phyloP scores from a whole-genome alignment of 2,113 vertebrate genomes.

The Thalassoma bifasciatum region DNA sequence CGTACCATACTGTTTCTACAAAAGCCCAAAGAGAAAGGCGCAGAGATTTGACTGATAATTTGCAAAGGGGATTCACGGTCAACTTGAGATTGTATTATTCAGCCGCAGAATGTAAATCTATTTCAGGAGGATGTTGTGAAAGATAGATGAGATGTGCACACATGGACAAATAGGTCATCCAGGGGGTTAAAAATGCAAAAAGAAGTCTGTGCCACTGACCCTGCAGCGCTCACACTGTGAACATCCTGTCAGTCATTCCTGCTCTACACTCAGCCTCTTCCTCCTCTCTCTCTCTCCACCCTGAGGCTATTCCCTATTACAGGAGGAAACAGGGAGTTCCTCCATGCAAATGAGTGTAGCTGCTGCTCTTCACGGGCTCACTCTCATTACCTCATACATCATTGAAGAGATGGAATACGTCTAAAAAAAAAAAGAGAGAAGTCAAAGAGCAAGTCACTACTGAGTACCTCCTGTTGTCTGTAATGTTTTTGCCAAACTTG shows the following conservation, averaged over 20 bases:
- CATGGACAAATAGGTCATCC: conserved; percentile 2
- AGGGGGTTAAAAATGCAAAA: conserved; percentile 36
- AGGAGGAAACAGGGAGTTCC: conserved; percentile 36
- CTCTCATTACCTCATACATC: conserved; percentile 53
- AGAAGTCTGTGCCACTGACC: conserved; percentile 9
- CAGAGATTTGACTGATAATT: neutral
- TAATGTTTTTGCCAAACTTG: conserved; percentile 56
- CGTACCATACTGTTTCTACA: neutral
- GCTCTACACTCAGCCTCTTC: conserved; percentile 3
- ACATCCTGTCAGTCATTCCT: conserved; percentile 42
- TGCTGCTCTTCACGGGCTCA: conserved; percentile 11
- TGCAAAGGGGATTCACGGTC: neutral
- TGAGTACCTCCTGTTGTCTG: conserved; percentile 60
- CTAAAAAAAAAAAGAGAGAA: conserved; percentile 9
- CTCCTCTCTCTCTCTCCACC: conserved; percentile 27
- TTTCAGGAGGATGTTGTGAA: neutral
- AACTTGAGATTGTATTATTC: neutral
- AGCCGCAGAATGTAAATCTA: neutral
- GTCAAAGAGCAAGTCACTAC: conserved; percentile 60
- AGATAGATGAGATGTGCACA: neutral
- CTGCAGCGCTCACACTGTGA: conserved; percentile 17
- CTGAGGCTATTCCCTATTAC: conserved; percentile 51
- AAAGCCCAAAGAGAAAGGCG: neutral
- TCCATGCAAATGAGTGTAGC: conserved; percentile 51
- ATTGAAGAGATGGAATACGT: conserved; percentile 22